These are phyloP conservation scores for Aurelia sp. DNA, from an alignment of 30 jellyfish, hydroid and myxozoan species.

Conservation along the genomic window DNA sequence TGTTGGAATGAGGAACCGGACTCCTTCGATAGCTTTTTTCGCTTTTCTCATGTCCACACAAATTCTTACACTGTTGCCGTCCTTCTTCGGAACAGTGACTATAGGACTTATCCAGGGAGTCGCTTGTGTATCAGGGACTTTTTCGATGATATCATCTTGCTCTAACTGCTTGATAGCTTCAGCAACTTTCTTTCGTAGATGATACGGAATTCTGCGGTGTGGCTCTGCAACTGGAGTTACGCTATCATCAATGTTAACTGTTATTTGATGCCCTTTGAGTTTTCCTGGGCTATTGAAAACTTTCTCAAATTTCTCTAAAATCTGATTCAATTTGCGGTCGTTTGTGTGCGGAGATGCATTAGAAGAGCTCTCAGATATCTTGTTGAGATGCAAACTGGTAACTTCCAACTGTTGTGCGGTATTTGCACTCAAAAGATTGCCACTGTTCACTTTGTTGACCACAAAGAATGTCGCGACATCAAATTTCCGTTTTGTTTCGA, in stretches of 20 bases:
- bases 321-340: background rate
- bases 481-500: too few species aligned
- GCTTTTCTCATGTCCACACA: constrained; percentile 54
- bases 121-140: constrained; percentile 5
- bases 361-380: too few species aligned
- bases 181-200: background rate
- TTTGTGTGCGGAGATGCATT: background rate
- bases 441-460: too few species aligned
- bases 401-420: constrained; percentile 3
- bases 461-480: too few species aligned
- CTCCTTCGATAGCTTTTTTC: background rate
- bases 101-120: constrained; percentile 23
- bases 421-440: too few species aligned
- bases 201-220: too few species aligned
- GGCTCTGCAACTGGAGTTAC: too few species aligned
- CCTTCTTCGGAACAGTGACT: constrained; percentile 24
- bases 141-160: constrained; percentile 17
- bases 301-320: background rate
- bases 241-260: too few species aligned
- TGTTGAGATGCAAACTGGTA: background rate
- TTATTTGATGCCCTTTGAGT: background rate
- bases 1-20: too few species aligned
- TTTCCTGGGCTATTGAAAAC: constrained; percentile 34
- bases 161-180: constrained; percentile 2
- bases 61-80: constrained; percentile 9